phyloP scores from a whole-genome alignment of 2,888 invertebrate genomes.

The Drosophila sordidapex region DNA sequence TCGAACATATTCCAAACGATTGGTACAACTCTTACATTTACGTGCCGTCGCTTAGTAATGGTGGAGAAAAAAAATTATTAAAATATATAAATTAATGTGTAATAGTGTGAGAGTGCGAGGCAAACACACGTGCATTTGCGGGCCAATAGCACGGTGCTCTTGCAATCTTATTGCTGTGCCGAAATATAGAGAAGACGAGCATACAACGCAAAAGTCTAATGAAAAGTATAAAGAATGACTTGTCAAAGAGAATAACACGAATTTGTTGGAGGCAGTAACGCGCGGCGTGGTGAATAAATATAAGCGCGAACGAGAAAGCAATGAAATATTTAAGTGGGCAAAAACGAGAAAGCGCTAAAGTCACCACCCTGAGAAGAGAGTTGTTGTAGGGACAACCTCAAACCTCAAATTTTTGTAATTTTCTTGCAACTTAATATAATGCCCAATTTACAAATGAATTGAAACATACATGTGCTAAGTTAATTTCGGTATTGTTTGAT shows the following conservation, averaged over 20 bases:
- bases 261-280: conserved; percentile 56
- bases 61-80: conserved; percentile 46
- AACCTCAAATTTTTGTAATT: conserved; percentile 51
- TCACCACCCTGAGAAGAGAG: conserved; percentile 64
- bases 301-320: conserved; percentile 63
- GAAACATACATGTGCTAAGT: conserved; percentile 32
- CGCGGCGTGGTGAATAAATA: conserved; percentile 69
- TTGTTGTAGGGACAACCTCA: conserved; percentile 61
- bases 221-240: conserved; percentile 63
- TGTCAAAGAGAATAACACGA: conserved; percentile 62
- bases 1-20: conserved; percentile 10
- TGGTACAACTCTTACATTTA: conserved; percentile 41
- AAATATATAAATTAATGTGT: conserved; percentile 28
- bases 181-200: conserved; percentile 11
- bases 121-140: conserved; percentile 50
- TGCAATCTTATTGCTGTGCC: conserved; percentile 16
- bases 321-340: conserved; percentile 60
- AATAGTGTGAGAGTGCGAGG: conserved; percentile 40
- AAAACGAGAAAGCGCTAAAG: conserved; percentile 66
- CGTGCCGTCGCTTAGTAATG: conserved; percentile 52
- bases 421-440: conserved; percentile 51
- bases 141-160: conserved; percentile 38
- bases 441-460: conserved; percentile 36
- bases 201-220: conserved; percentile 23
- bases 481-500: conserved; percentile 32